A percentile compares a stretch with the other conserved stretches of the same genome.
Conservation (phyloP, 2,113 vertebrate genomes). For the Chiloscyllium plagiosum region DNA sequence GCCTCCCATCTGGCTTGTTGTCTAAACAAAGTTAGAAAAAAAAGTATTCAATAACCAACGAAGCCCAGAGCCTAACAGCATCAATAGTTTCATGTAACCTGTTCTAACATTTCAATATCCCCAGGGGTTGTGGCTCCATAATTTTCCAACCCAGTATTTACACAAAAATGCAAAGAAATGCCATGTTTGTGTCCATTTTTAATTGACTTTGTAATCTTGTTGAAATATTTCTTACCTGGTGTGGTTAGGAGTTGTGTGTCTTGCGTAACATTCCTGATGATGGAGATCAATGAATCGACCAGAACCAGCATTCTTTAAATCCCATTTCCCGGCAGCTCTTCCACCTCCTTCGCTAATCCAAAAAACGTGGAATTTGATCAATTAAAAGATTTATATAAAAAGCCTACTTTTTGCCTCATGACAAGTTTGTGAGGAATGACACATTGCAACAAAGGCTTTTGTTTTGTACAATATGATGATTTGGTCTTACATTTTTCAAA, state of each 20-base stretch:
- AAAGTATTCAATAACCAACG: neutral
- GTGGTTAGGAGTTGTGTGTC: neutral
- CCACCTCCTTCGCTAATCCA: neutral
- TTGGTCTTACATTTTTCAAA: neutral
- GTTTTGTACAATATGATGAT: neutral
- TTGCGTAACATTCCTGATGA: neutral
- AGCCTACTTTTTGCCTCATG: neutral
- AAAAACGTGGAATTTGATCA: neutral
- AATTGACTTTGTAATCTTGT: neutral
- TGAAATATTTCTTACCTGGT: too few relatives aligned
- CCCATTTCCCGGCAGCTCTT: neutral
- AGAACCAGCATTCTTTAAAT: neutral
- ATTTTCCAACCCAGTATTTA: neutral
- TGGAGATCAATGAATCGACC: neutral
- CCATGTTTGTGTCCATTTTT: neutral
- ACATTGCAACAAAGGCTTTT: neutral
- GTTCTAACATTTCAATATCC: neutral
- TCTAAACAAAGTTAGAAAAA: neutral
- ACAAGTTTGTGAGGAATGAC: neutral
- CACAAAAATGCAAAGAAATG: neutral
- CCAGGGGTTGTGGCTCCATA: neutral
- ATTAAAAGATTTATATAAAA: neutral
- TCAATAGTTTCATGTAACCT: neutral
- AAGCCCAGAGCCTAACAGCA: neutral
- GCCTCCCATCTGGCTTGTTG: neutral